Percentiles rank a stretch among this genome's conserved stretches.
These are phyloP conservation scores for Dendrocincla tyrannina DNA, from an alignment of 2,797 vertebrate species.

Conservation along the genomic window DNA sequence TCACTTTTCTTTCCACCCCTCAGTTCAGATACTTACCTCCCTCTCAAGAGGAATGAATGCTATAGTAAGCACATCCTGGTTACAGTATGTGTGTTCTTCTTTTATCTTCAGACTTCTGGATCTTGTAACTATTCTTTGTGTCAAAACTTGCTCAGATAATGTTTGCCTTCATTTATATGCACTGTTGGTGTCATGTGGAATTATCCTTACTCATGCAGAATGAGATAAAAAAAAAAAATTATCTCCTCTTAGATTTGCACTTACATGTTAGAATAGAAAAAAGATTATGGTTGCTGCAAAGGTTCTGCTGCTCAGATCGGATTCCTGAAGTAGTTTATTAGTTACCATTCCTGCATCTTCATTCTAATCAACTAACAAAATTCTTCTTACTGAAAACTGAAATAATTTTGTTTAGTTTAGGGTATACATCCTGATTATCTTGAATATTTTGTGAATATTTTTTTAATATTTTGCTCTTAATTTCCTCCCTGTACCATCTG, in stretches of 20 bases:
- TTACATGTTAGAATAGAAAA: fast-evolving
- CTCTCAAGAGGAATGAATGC: not conserved
- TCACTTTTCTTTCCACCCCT: not conserved
- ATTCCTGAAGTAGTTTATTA: not conserved
- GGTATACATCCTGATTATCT: not conserved
- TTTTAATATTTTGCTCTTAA: not conserved
- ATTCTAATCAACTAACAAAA: not conserved
- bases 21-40: not conserved
- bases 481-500: not conserved
- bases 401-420: not conserved
- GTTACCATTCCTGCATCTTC: not conserved
- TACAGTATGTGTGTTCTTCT: not conserved
- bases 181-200: not conserved
- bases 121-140: not conserved
- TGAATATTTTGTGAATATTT: not conserved
- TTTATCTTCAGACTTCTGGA: not conserved
- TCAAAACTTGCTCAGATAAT: not conserved
- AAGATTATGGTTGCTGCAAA: not conserved
- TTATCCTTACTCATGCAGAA: not conserved
- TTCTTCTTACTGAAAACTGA: not conserved
- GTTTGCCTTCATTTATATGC: not conserved
- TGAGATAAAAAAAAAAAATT: not conserved
- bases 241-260: not conserved
- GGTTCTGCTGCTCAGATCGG: not conserved
- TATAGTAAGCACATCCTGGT: not conserved